A percentile compares a stretch with the other conserved stretches of the same genome.
phyloP scores from a whole-genome alignment of 2,797 vertebrate species.

The Siniperca undulata region DNA sequence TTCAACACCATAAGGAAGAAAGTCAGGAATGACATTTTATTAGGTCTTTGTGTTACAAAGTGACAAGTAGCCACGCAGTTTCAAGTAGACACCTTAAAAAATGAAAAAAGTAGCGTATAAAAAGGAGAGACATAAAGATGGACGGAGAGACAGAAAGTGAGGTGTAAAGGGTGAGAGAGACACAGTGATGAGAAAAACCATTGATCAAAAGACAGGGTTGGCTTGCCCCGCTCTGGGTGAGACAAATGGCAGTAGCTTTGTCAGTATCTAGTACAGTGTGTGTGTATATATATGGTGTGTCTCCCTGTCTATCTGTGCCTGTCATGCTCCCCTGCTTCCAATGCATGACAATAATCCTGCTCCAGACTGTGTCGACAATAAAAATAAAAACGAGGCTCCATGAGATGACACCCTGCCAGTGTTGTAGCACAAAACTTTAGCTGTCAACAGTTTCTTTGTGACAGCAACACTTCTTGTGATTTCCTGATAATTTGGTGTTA shows the following conservation, averaged over 20 bases:
- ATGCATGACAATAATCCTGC: conserved; percentile 76
- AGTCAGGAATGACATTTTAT: too few species aligned
- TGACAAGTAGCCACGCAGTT: too few species aligned
- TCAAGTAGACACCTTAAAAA: too few species aligned
- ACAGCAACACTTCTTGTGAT: not conserved
- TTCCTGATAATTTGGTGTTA: not conserved
- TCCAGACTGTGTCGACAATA: conserved; percentile 56
- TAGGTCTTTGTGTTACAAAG: too few species aligned
- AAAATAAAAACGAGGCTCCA: conserved; percentile 51
- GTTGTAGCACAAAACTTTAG: conserved; percentile 42
- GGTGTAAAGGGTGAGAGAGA: conserved; percentile 29
- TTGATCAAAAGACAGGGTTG: conserved; percentile 60
- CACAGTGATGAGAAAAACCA: conserved; percentile 42
- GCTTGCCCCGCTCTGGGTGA: conserved; percentile 44
- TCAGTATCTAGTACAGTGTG: conserved; percentile 51
- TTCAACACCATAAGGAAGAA: too few species aligned
- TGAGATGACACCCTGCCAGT: conserved; percentile 32
- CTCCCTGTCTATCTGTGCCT: conserved; percentile 54
- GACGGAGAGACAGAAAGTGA: conserved; percentile 14
- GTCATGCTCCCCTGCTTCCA: conserved; percentile 76
- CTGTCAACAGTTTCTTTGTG: conserved; percentile 32
- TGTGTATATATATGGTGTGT: conserved; percentile 50
- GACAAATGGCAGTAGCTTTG: conserved; percentile 65
- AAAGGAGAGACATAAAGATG: conserved; percentile 25
- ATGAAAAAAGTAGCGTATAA: not conserved